Percentiles rank a stretch among this genome's conserved stretches.
Conservation (phyloP, 2,888 invertebrate species). For the Ornithoptera alexandrae region DNA sequence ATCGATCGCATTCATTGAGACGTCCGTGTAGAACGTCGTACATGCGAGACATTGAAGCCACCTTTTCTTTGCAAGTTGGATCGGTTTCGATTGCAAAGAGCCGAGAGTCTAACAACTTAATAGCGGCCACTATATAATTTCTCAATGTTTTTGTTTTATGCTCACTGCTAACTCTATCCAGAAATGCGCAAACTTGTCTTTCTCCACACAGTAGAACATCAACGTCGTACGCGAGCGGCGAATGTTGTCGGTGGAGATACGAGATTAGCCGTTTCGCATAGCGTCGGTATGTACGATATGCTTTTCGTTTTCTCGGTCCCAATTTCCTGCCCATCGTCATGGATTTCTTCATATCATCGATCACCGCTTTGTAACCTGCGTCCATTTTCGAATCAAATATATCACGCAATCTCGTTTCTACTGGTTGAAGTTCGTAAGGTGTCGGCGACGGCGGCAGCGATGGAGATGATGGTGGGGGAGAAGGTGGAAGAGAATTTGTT, state of each 20-base stretch:
- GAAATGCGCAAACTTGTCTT: constrained; percentile 70
- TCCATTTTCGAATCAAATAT: constrained; percentile 77
- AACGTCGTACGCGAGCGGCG: constrained; percentile 74
- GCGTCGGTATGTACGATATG: constrained; percentile 71
- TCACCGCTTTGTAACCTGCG: constrained; percentile 77
- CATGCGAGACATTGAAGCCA: constrained; percentile 72
- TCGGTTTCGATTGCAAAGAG: constrained; percentile 76
- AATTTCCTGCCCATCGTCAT: constrained; percentile 76
- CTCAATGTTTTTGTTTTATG: constrained; percentile 74
- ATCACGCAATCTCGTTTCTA: constrained; percentile 68
- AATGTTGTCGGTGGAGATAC: constrained; percentile 73
- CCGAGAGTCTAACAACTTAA: constrained; percentile 72
- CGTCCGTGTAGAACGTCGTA: constrained; percentile 71
- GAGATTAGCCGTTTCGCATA: constrained; percentile 74
- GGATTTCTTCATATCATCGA: constrained; percentile 78
- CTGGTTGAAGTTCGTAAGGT: constrained; percentile 70
- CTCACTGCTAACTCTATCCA: constrained; percentile 70
- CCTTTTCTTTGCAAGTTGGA: constrained; percentile 74
- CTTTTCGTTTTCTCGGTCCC: constrained; percentile 71
- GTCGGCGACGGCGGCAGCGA: constrained; percentile 70
- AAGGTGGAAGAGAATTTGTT: constrained; percentile 62
- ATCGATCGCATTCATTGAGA: constrained; percentile 67
- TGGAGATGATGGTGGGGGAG: constrained; percentile 72
- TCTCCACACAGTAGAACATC: constrained; percentile 74
- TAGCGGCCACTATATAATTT: constrained; percentile 75